Conservation (phyloP, 2,888 invertebrate species). For the Clunio marinus region DNA sequence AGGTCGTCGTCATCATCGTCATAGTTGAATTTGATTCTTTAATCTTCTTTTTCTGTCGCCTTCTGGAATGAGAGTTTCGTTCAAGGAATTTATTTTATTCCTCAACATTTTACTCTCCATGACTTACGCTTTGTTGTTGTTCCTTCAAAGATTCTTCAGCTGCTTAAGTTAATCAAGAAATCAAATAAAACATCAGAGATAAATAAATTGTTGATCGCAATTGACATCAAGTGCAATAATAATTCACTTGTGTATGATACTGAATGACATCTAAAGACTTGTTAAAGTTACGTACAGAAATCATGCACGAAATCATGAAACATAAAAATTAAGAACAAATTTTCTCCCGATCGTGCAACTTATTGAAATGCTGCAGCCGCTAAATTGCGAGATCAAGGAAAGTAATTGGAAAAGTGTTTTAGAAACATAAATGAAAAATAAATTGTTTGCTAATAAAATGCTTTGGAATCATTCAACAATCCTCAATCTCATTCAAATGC, state of each 20-base stretch:
- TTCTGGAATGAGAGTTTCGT: background rate
- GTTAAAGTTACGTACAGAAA: conserved; percentile 2
- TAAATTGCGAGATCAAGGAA: conserved; percentile 1
- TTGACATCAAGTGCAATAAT: background rate
- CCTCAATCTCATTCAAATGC: conserved; percentile 4
- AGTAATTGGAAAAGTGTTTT: background rate
- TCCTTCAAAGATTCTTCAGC: conserved; percentile 4
- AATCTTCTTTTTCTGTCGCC: background rate
- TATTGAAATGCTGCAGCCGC: background rate
- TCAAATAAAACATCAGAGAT: background rate
- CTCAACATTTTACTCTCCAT: background rate
- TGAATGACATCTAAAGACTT: background rate
- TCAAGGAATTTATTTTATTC: background rate
- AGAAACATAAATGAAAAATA: background rate
- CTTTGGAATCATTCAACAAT: background rate
- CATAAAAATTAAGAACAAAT: background rate
- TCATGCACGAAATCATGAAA: background rate
- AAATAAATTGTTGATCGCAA: background rate
- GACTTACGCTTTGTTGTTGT: background rate
- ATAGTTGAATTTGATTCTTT: background rate
- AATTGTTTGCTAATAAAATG: background rate
- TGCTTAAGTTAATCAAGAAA: background rate
- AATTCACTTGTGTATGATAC: conserved; percentile 1
- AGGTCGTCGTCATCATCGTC: background rate
- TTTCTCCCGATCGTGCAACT: background rate